phyloP scores from a whole-genome alignment of 2,113 vertebrate species.

The Egretta garzetta region DNA sequence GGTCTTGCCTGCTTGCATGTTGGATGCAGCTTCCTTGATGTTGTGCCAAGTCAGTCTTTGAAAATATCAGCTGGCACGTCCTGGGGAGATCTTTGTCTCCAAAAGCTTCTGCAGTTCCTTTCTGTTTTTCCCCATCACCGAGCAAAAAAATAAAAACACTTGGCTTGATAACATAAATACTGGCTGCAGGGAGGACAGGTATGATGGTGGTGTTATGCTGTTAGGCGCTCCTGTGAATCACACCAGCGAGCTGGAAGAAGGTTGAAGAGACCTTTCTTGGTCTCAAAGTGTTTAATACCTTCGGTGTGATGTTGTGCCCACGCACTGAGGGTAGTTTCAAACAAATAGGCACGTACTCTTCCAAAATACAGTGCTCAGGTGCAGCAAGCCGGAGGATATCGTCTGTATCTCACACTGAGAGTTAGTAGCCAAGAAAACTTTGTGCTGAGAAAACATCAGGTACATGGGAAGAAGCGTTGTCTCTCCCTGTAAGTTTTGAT shows the following conservation, averaged over 20 bases:
- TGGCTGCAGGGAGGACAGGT: conserved; percentile 19
- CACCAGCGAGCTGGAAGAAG: background rate
- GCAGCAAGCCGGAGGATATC: background rate
- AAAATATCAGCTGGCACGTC: background rate
- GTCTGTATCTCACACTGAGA: background rate
- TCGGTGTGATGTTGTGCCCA: background rate
- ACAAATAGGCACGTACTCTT: background rate
- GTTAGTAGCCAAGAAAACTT: background rate
- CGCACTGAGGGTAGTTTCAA: background rate
- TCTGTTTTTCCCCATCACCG: background rate
- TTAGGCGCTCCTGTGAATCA: conserved; percentile 31
- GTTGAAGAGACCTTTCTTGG: background rate
- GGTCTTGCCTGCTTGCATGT: background rate
- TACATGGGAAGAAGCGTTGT: background rate
- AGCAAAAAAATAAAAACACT: background rate
- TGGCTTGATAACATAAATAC: background rate
- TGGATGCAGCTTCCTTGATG: background rate
- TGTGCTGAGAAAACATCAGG: background rate
- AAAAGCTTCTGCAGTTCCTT: background rate
- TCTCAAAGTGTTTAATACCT: background rate
- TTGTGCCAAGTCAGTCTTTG: background rate
- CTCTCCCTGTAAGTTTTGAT: rapidly evolving
- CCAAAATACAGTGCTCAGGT: rapidly evolving
- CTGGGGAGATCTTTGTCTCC: background rate
- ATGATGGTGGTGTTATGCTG: background rate